These are phyloP conservation scores for Ectropis crepuscularia DNA, from an alignment of 2,888 invertebrate genomes.

Conservation along the genomic window DNA sequence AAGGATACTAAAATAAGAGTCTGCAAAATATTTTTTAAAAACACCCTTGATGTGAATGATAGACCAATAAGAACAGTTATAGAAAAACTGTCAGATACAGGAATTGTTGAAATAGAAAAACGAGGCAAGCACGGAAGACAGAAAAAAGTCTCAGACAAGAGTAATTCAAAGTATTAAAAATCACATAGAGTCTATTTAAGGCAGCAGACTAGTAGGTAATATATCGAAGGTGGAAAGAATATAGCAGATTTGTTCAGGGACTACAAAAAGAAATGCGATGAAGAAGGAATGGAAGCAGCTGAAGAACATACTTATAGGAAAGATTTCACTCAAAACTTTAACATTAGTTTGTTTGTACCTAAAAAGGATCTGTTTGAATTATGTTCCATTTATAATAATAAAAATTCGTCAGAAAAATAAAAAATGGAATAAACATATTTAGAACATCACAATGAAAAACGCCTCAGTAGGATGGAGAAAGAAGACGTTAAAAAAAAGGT, in stretches of 20 bases:
- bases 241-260: not conserved
- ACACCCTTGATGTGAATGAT: conserved; percentile 39
- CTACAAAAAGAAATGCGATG: conserved; percentile 2
- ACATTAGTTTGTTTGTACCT: not conserved
- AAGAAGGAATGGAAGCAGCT: not conserved
- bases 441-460: not conserved
- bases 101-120: conserved; percentile 38
- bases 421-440: not conserved
- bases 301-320: not conserved
- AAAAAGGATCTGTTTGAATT: conserved; percentile 1
- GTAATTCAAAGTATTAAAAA: conserved; percentile 34
- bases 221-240: conserved; percentile 3
- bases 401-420: too few species aligned
- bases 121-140: conserved; percentile 38
- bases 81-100: conserved; percentile 24
- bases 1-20: conserved; percentile 28
- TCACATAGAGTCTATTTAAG: conserved; percentile 39
- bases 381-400: conserved; percentile 5
- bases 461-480: not conserved
- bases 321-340: too few species aligned
- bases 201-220: conserved; percentile 22
- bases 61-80: conserved; percentile 39
- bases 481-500: not conserved
- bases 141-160: conserved; percentile 19
- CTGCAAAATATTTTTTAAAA: conserved; percentile 39